Evolutionary conservation across 2,113 vertebrate species (phyloP).

Genomic region (Bubo bubo): DNA sequence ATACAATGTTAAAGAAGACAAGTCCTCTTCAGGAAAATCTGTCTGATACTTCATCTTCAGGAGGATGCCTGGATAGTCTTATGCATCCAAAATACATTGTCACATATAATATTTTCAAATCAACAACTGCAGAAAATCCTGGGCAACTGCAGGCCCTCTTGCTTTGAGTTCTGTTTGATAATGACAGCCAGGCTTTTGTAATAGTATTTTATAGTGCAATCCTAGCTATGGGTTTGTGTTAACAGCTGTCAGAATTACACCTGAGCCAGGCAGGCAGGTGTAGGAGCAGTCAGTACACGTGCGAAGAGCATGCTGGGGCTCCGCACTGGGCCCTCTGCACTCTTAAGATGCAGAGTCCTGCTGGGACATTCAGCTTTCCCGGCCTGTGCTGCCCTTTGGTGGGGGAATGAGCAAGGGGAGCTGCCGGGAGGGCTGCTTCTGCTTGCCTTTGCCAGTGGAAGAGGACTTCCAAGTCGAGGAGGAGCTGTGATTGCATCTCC

Average conservation of each 20-base stretch:
- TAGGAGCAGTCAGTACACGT: rapidly evolving
- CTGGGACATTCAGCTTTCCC: rapidly evolving
- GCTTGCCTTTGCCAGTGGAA: not conserved
- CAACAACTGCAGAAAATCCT: not conserved
- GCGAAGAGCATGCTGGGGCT: not conserved
- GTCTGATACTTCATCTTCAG: not conserved
- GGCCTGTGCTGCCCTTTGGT: rapidly evolving
- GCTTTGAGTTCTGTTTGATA: not conserved
- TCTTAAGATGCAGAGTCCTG: not conserved
- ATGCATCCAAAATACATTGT: not conserved
- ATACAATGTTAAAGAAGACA: not conserved
- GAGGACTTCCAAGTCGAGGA: not conserved
- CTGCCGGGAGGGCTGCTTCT: not conserved
- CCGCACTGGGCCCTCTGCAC: rapidly evolving
- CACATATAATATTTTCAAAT: not conserved
- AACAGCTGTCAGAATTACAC: not conserved
- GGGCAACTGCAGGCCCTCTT: not conserved
- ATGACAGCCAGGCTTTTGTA: not conserved
- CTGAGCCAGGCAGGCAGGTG: not conserved
- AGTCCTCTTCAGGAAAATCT: not conserved
- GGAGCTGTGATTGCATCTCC: not conserved
- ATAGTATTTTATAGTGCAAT: not conserved
- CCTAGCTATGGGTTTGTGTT: not conserved
- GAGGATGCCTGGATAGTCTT: not conserved
- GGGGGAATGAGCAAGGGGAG: not conserved